Percentiles rank a stretch among this genome's conserved stretches.
Conservation (phyloP, 23 tunicate species). For the Trididemnum miniatum region DNA sequence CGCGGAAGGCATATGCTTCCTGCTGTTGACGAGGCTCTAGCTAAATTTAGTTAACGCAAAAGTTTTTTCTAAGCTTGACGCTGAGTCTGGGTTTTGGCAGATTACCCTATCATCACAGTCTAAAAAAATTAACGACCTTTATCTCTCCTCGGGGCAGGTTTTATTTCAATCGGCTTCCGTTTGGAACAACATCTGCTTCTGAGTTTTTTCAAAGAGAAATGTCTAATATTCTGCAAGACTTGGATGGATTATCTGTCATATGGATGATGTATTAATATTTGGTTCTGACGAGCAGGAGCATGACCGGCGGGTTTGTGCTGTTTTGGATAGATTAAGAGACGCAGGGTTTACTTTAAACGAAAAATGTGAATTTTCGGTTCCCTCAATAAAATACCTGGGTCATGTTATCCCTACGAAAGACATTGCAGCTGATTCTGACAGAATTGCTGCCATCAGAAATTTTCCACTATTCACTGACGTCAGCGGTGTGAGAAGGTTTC, state of each 20-base stretch:
- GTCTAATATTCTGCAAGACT: not conserved
- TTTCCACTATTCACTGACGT: not conserved
- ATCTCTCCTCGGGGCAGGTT: not conserved
- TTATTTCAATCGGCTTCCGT: not conserved
- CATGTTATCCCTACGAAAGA: not conserved
- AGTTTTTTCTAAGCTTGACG: too few relatives aligned
- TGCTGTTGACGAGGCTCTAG: too few relatives aligned
- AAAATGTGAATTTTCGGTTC: not conserved
- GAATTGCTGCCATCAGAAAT: not conserved
- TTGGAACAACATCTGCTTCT: not conserved
- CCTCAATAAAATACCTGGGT: not conserved
- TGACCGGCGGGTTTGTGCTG: constrained; percentile 4
- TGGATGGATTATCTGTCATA: not conserved
- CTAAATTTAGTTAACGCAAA: too few relatives aligned
- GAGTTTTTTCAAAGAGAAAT: not conserved
- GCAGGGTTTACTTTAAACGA: not conserved
- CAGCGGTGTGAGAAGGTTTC: not conserved
- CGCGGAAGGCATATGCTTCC: too few relatives aligned
- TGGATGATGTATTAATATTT: not conserved
- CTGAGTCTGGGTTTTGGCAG: not conserved
- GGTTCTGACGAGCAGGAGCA: not conserved
- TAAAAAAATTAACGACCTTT: not conserved
- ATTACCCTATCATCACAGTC: not conserved
- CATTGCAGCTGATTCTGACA: not conserved
- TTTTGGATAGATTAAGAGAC: not conserved